A percentile compares a stretch with the other conserved stretches of the same genome.
Evolutionary conservation across 2,113 vertebrate genomes (phyloP).

Genomic region (Serinus canaria): DNA sequence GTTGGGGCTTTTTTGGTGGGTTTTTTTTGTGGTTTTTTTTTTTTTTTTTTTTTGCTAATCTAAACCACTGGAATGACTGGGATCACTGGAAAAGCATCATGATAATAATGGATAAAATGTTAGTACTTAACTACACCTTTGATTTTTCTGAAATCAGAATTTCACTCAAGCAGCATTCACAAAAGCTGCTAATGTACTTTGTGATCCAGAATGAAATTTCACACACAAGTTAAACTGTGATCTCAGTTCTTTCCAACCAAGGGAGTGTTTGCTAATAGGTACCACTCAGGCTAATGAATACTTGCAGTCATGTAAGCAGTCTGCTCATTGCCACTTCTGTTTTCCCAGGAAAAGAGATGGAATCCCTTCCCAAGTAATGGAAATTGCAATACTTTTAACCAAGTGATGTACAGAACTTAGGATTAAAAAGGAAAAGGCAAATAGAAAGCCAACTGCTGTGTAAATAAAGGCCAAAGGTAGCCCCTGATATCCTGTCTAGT

Average conservation of each 20-base stretch:
- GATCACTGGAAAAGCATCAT: not conserved
- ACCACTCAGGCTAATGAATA: not conserved
- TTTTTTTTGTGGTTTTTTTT: too few relatives aligned
- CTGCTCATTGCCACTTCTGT: not conserved
- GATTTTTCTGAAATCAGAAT: not conserved
- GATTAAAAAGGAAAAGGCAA: not conserved
- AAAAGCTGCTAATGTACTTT: not conserved
- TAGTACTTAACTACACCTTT: not conserved
- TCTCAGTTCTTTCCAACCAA: not conserved
- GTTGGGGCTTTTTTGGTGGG: too few relatives aligned
- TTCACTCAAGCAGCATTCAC: not conserved
- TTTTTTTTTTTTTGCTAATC: not conserved
- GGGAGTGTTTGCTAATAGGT: not conserved
- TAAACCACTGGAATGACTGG: not conserved
- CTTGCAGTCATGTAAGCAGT: not conserved
- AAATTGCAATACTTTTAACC: not conserved
- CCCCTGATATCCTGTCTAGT: not conserved
- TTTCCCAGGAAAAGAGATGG: not conserved
- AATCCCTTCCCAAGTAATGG: not conserved
- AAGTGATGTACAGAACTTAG: not conserved
- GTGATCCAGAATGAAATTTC: not conserved
- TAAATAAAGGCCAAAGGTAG: not conserved
- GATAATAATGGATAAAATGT: not conserved
- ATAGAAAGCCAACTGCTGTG: not conserved
- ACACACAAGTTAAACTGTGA: not conserved